phyloP scores from a whole-genome alignment of 2,113 vertebrate species.

The Caranx melampygus region DNA sequence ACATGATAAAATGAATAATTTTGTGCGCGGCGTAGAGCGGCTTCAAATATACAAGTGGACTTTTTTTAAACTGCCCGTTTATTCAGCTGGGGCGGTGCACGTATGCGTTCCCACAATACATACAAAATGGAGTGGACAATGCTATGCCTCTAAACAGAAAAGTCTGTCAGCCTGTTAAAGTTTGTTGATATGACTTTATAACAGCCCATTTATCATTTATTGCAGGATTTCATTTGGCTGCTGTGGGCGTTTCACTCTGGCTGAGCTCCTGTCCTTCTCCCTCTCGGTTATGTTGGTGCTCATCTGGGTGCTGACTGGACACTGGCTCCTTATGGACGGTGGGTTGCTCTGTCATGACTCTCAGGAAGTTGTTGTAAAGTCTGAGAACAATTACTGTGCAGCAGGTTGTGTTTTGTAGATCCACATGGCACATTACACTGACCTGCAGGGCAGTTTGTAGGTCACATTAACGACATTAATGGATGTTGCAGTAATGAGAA shows the following conservation, averaged over 20 bases:
- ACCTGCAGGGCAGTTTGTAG: background rate
- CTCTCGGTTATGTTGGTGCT: constrained; percentile 97
- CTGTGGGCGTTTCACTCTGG: constrained; percentile 98
- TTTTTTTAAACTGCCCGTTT: too few species aligned
- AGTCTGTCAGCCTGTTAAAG: background rate
- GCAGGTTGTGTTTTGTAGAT: background rate
- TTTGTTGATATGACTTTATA: background rate
- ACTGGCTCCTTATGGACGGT: constrained; percentile 99
- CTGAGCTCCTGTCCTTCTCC: constrained; percentile 96
- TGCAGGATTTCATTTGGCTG: constrained; percentile 98
- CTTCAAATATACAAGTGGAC: too few species aligned
- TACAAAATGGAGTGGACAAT: background rate
- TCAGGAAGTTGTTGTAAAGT: background rate
- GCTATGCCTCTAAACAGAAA: background rate
- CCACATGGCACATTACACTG: background rate
- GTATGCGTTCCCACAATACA: too few species aligned
- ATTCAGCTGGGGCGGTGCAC: too few species aligned
- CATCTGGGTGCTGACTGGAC: constrained; percentile 99
- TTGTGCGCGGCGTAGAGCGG: too few species aligned
- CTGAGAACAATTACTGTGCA: background rate
- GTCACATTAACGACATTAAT: background rate
- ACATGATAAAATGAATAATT: too few species aligned
- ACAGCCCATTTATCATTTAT: constrained; percentile 5
- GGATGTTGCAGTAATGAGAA: background rate
- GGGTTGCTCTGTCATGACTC: constrained; percentile 46